Base-by-base conservation (phyloP, 2,797 vertebrate species). In the Hippocampus kuda region DNA sequence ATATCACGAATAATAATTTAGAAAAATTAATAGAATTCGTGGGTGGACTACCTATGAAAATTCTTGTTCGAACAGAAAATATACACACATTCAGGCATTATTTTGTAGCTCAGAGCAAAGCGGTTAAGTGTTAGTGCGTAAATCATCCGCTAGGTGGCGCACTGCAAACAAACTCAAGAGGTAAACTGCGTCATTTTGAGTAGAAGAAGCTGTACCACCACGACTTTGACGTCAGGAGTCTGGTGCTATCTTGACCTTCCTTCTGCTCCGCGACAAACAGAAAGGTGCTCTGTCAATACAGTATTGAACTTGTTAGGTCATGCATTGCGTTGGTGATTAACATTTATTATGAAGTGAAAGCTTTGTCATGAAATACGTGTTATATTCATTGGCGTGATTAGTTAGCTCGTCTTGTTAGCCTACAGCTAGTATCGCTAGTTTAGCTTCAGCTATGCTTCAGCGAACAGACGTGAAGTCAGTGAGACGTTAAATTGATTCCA, bases 191-290 rank as follows among this genome's bases (percentile, higher is more conserved):
- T 41, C 38, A n/a, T 34, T 53, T 34, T 53, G 8, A 5, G 75
- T 26, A 77, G 83, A 87, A 88, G 82, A 75, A 81, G 70, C 64
- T 10, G 15, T 5, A 8, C n/a, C 8, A 10, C 13, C 73, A 69
- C 83, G 87, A 88, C 88, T 85, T 88, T 89, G 83, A 84, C 74
- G 79, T 78, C 26, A 49, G 72, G 67, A 61, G 38, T 48, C 2
- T 68, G 11, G 60, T 1, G 46, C 66, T 59, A 30, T 62, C n/a
- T 71, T 88, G 88, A 89, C 88, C 87, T 88, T 88, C 77, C 60
- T 26, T 13, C 68, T 30, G 68, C 69, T 64, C 63, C 22, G 76
- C 68, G 68, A 75, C 65, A 57, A 70, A 77, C 66, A 44, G 0
- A 75, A 80, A 77, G 16, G 85, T 88, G 81, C 75, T 49, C 49